Evolutionary conservation across 2,888 invertebrate species (phyloP).

Genomic region (Microplitis deprimator): DNA sequence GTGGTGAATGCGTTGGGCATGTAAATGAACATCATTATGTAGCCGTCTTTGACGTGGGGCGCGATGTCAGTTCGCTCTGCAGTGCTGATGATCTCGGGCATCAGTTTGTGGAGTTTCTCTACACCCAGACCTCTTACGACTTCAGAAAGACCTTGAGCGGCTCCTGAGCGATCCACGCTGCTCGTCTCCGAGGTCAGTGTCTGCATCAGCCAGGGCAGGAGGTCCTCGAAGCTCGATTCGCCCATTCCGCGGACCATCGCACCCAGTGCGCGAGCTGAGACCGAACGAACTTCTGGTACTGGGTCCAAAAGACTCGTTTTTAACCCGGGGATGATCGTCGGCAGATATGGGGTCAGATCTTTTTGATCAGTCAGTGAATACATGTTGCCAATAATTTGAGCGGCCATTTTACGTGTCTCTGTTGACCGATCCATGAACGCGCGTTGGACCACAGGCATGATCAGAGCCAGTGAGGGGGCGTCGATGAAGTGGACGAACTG

Average conservation of each 20-base stretch:
- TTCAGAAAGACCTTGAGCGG: constrained; percentile 97
- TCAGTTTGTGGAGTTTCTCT: constrained; percentile 94
- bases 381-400: constrained; percentile 99
- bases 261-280: constrained; percentile 95
- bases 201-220: constrained; percentile 98
- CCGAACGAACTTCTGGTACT: constrained; percentile 95
- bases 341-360: constrained; percentile 95
- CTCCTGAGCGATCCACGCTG: constrained; percentile 96
- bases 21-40: constrained; percentile 99
- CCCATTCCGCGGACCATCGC: constrained; percentile 99
- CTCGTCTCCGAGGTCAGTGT: constrained; percentile 95
- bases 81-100: constrained; percentile 97
- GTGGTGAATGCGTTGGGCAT: constrained; percentile 97
- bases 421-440: constrained; percentile 98
- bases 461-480: constrained; percentile 96
- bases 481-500: constrained; percentile 99
- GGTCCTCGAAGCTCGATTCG: constrained; percentile 94
- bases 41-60: constrained; percentile 98
- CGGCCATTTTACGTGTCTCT: constrained; percentile 98
- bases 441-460: constrained; percentile 99
- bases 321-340: constrained; percentile 95
- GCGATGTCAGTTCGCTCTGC: constrained; percentile 94
- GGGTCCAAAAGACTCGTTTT: constrained; percentile 97
- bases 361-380: constrained; percentile 99
- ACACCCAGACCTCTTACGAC: constrained; percentile 97